Percentiles rank a stretch among this genome's conserved stretches.
These are phyloP conservation scores for Sycophila sp. DNA, from an alignment of 1,140 invertebrate genomes.

Conservation along the genomic window DNA sequence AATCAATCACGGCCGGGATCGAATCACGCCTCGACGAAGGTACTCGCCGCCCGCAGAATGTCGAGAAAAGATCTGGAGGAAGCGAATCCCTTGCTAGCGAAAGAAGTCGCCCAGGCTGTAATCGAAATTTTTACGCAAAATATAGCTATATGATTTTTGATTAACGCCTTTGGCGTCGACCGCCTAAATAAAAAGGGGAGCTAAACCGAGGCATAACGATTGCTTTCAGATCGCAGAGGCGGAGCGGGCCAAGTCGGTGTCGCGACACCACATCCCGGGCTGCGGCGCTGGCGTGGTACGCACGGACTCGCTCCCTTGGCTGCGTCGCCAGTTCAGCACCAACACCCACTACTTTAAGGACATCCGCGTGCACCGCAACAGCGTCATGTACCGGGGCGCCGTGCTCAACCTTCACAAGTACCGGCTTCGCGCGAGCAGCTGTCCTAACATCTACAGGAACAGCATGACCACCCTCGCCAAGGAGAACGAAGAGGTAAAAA, in stretches of 20 bases:
- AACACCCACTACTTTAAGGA: slow-evolving; percentile 79
- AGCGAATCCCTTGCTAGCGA: slow-evolving; percentile 49
- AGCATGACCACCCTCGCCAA: slow-evolving; percentile 87
- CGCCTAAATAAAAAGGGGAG: no score
- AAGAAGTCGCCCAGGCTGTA: slow-evolving; percentile 47
- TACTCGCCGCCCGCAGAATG: slow-evolving; percentile 44
- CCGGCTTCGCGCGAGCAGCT: slow-evolving; percentile 84
- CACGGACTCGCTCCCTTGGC: slow-evolving; percentile 65
- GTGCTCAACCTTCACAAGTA: slow-evolving; percentile 84
- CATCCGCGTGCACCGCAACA: slow-evolving; percentile 80
- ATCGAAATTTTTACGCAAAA: slow-evolving; percentile 26
- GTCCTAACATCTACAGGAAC: slow-evolving; percentile 89
- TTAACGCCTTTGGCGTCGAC: no score
- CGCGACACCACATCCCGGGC: slow-evolving; percentile 44
- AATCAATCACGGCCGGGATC: slow-evolving; percentile 39
- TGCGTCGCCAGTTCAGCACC: slow-evolving; percentile 70
- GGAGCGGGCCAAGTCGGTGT: slow-evolving; percentile 46
- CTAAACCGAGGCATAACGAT: no score
- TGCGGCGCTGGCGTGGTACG: slow-evolving; percentile 43
- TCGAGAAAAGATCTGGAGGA: slow-evolving; percentile 52
- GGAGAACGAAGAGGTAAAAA: slow-evolving; percentile 76
- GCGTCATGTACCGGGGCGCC: slow-evolving; percentile 84
- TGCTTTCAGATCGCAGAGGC: slow-evolving; percentile 46
- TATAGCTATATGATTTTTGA: no score
- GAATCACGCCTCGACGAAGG: slow-evolving; percentile 43